Conservation (phyloP, 2,113 vertebrate species). For the Plecotus auritus region DNA sequence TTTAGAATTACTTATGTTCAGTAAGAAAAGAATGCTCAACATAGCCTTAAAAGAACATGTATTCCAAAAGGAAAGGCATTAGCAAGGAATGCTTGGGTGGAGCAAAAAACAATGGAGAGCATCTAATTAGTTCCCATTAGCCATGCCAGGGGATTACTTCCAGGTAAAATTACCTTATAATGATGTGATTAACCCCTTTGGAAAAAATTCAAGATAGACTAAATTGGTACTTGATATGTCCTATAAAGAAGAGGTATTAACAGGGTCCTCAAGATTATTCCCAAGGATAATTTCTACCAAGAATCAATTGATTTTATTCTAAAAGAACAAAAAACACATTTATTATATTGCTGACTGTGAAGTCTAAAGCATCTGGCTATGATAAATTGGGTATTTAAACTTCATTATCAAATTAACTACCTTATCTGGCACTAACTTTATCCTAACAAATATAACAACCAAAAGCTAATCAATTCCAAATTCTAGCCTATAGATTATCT, state of each 20-base stretch:
- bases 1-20: conserved; percentile 34
- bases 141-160: conserved; percentile 33
- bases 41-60: not conserved
- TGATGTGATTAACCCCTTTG: conserved; percentile 66
- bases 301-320: not conserved
- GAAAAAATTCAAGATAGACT: conserved; percentile 32
- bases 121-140: conserved; percentile 61
- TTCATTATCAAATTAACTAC: not conserved
- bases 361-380: not conserved
- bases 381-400: not conserved
- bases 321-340: not conserved
- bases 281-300: not conserved
- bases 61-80: not conserved
- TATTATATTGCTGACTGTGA: not conserved
- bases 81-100: not conserved
- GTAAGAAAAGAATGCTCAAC: not conserved
- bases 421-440: not conserved
- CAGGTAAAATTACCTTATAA: conserved; percentile 59
- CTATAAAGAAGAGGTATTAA: not conserved
- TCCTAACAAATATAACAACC: not conserved
- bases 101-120: not conserved
- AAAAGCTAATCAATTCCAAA: not conserved
- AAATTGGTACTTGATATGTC: conserved; percentile 31
- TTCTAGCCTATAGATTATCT: not conserved
- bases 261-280: not conserved